Conservation (phyloP, 30 jellyfish, hydroid and myxozoan species). For the Hydractinia echinata region DNA sequence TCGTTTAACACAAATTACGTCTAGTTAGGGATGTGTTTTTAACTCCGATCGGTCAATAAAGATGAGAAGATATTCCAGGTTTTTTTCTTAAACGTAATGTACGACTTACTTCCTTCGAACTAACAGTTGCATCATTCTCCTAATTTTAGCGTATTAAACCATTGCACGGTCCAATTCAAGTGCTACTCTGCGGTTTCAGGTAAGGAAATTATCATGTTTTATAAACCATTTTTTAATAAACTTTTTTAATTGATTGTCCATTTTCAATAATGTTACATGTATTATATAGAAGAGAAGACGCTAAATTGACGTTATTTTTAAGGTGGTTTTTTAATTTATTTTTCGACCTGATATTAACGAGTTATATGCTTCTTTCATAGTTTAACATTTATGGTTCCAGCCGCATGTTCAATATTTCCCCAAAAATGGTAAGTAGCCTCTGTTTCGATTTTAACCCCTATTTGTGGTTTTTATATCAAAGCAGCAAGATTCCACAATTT, state of each 20-base stretch:
- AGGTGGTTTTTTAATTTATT: no score
- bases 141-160: conserved; percentile 52
- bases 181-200: conserved; percentile 65
- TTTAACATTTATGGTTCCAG: conserved; percentile 73
- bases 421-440: conserved; percentile 59
- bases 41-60: no score
- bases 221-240: background rate
- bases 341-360: no score
- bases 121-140: background rate
- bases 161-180: conserved; percentile 80
- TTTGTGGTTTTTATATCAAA: background rate
- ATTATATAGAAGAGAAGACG: background rate
- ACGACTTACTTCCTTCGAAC: no score
- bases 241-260: background rate
- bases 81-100: no score
- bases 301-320: background rate
- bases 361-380: conserved; percentile 18
- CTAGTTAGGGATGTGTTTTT: no score
- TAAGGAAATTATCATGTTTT: background rate
- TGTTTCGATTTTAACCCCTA: background rate
- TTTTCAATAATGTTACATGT: background rate
- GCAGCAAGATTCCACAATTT: background rate
- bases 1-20: no score
- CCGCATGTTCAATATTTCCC: conserved; percentile 85
- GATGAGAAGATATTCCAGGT: no score